Conservation (phyloP, 2,113 vertebrate species). For the Entomyzon cyanotis region DNA sequence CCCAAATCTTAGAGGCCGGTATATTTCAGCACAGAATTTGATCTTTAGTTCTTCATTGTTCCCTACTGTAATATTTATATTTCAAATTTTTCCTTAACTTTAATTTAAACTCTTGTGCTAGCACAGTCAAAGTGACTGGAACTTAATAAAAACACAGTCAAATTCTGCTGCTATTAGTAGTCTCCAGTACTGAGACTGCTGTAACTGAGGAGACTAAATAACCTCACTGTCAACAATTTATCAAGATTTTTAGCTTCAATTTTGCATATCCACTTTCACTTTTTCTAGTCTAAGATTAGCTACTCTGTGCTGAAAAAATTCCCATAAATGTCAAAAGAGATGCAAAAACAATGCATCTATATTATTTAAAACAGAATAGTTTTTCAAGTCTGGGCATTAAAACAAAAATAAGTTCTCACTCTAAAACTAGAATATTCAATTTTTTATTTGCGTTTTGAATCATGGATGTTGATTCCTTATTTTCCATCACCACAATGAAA, state of each 20-base stretch:
- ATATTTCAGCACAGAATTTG: neutral
- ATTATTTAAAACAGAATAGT: neutral
- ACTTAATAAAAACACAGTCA: neutral
- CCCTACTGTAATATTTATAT: neutral
- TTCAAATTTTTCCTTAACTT: neutral
- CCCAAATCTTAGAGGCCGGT: neutral
- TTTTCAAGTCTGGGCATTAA: neutral
- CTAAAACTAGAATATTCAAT: neutral
- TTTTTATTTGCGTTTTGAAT: neutral
- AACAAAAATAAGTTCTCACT: neutral
- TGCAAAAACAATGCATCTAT: neutral
- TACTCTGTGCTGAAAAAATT: neutral
- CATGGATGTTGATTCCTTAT: neutral
- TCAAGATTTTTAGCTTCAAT: neutral
- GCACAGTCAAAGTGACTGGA: neutral
- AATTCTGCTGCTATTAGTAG: neutral
- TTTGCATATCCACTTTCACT: neutral
- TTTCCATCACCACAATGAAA: neutral
- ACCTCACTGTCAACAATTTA: neutral
- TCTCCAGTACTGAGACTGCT: neutral
- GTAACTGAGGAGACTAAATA: neutral
- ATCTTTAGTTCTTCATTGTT: neutral
- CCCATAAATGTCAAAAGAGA: neutral
- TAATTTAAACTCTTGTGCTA: neutral
- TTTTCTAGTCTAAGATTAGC: neutral